Evolutionary conservation across 2,113 vertebrate species (phyloP).

Genomic region (Tenrec ecaudatus): DNA sequence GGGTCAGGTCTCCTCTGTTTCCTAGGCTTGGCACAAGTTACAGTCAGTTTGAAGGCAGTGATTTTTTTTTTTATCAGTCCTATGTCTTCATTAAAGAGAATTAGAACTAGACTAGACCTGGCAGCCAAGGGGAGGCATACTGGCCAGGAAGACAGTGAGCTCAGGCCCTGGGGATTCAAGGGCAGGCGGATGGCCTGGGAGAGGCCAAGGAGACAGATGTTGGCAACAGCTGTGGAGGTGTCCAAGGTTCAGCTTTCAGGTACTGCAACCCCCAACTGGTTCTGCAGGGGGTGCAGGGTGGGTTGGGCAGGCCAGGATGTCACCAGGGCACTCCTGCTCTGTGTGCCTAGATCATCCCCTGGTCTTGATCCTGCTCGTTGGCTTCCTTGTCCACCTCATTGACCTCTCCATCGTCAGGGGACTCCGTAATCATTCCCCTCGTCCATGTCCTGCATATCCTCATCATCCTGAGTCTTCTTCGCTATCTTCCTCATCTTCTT

Average conservation of each 20-base stretch:
- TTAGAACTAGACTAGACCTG: constrained; percentile 69
- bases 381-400: constrained; percentile 99
- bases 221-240: constrained; percentile 64
- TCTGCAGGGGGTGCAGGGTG: constrained; percentile 34
- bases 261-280: constrained; percentile 56
- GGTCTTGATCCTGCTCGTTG: constrained; percentile 97
- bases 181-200: constrained; percentile 54
- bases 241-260: constrained; percentile 48
- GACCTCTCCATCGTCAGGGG: constrained; percentile 97
- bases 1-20: no score
- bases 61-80: constrained; percentile 49
- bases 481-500: constrained; percentile 98
- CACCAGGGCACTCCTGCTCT: constrained; percentile 34
- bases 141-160: constrained; percentile 48
- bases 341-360: constrained; percentile 95
- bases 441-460: constrained; percentile 99
- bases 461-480: constrained; percentile 98
- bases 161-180: constrained; percentile 60
- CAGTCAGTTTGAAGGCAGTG: no score
- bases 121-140: constrained; percentile 59
- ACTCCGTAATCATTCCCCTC: constrained; percentile 99
- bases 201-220: constrained; percentile 47
- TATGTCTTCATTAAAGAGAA: constrained; percentile 78
- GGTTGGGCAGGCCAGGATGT: constrained; percentile 46
- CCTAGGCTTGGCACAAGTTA: no score